These are phyloP conservation scores for Odontamblyopus rebecca DNA, from an alignment of 2,797 vertebrate species.

Conservation along the genomic window DNA sequence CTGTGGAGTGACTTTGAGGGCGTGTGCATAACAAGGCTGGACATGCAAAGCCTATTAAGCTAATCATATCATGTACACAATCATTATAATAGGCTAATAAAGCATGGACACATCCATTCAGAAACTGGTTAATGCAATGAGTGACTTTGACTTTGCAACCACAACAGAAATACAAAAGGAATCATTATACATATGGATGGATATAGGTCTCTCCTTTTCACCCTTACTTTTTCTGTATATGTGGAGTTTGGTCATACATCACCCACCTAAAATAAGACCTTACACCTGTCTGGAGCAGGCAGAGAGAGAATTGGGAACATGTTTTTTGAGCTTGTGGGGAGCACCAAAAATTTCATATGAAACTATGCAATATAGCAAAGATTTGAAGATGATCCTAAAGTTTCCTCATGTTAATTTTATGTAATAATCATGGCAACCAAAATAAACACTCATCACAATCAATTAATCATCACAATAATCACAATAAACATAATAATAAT, in stretches of 20 bases:
- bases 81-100: conserved; percentile 4
- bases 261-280: neutral
- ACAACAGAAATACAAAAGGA: neutral
- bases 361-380: neutral
- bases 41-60: conserved; percentile 42
- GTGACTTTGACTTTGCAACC: neutral
- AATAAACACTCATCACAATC: too few species aligned
- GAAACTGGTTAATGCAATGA: neutral
- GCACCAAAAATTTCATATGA: neutral
- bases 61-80: conserved; percentile 15
- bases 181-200: neutral
- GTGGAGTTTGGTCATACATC: neutral
- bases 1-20: conserved; percentile 26
- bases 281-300: neutral
- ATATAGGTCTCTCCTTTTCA: neutral
- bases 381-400: neutral
- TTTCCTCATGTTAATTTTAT: neutral
- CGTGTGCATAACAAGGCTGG: conserved; percentile 45
- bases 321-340: neutral
- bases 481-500: too few species aligned
- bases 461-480: too few species aligned
- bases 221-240: neutral
- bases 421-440: too few species aligned
- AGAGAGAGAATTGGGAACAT: neutral
- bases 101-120: neutral